Base-by-base conservation (phyloP, 2,113 vertebrate species). In the Tachycineta bicolor region DNA sequence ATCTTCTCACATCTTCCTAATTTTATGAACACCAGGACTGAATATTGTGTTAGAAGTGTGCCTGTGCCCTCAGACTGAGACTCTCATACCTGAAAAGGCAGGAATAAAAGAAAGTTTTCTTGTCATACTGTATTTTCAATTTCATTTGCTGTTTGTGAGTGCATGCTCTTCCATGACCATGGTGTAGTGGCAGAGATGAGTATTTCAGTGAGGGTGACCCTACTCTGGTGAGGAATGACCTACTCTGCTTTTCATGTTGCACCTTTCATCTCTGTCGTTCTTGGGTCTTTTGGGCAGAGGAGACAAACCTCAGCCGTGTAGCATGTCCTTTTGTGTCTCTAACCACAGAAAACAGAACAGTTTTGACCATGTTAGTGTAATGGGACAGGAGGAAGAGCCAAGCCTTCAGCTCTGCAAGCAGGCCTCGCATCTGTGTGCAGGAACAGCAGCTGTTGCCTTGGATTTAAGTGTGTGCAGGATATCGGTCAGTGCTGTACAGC, bases 271-370 rank as follows among this genome's bases (percentile, higher is more conserved):
- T 5, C 46, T 49, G 11, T 52, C n/a, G 4, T 60, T 90, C 41
- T 49, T 60, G 6, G 4, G 6, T 77, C 53, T 76, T 43, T 26
- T 17, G 7, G 19, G 17, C 2, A 2, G n/a, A 73, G 37, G 24
- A 49, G n/a, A 22, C 29, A 52, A 64, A 52, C 12, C 8, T 10
- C 73, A 58, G 20, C 11, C 1, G 0, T 1, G 2, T 23, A 50
- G 14, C 25, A 31, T 6, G 5, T 62, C 9, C 6, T 56, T 64
- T 52, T 62, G 31, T n/a, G 31, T 65, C 20, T 63, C 41, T 44
- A n/a, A 44, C 6, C 24, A 14, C 23, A 28, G 59, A 47, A 76
- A 68, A 31, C 0, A 0, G 5, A 43, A 37, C 14, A 3, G 1
- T n/a, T 86, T 94, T 86, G 58, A 47, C 25, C 10, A 20, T 23